Base-by-base conservation (phyloP, 1,140 invertebrate species). In the Drosophila albomicans region DNA sequence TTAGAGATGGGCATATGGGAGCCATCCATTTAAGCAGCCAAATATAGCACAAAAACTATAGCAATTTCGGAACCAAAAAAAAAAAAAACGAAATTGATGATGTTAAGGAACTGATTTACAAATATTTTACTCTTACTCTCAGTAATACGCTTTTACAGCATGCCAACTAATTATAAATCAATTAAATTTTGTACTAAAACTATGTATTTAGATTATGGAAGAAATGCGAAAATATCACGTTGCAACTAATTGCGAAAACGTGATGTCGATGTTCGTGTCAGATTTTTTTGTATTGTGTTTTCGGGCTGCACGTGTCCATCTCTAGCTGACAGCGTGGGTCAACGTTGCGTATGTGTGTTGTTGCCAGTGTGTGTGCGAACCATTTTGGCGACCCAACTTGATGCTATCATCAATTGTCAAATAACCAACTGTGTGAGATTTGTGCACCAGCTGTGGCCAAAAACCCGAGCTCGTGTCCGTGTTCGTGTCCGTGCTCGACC, bases 401-500 rank as follows among this genome's bases (percentile, higher is more conserved):
- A 89, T 89, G 85, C 81, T 85, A 89, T 89, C 85, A 89, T 89
- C 85, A 89, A 88, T 89, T 89, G 85, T 89, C 85, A 89, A 89
- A 89, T 89, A 89, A 89, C 81, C 81, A 89, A 89, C 81, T 89
- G 81, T 85, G 86, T 81, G 85, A 84, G 85, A 89, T 89, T 89
- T 89, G 85, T 74, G 78, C 86, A 89, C 72, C 85, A 89, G 85
- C 85, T 88, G 85, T 85, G 85, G 66, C 81, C 72, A 79, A 68
- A 16, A 38, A n/a, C 15, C 38, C 38, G 56, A 45, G 8, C 41
- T n/a, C 25, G 20, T 1, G 6, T 4, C 25, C 45, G 13, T 49
- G 20, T 13, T 28, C 41, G 30, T 52, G 16, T 28, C 8, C 35
- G 6, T 32, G 30, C 7, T 46, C 43, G 48, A 52, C 13, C 15